These are phyloP conservation scores for Tenthredo notha DNA, from an alignment of 2,888 invertebrate species.

Conservation along the genomic window DNA sequence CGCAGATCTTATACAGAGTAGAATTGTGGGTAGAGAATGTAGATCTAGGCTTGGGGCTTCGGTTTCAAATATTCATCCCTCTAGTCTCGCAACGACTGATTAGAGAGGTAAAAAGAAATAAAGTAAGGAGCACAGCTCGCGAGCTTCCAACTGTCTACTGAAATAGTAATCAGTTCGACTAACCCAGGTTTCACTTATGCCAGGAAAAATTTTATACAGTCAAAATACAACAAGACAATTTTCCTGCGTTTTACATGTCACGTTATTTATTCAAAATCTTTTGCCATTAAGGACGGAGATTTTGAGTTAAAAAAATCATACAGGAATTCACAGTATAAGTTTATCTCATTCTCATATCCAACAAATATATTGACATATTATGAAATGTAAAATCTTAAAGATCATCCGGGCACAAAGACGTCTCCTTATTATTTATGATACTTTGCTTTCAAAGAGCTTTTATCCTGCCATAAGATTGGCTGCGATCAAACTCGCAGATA, in stretches of 20 bases:
- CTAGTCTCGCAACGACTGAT: slow-evolving; percentile 33
- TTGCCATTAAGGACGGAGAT: background rate
- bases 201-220: slow-evolving; percentile 3
- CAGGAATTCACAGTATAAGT: background rate
- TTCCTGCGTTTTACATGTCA: background rate
- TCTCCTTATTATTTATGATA: slow-evolving; percentile 24
- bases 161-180: slow-evolving; percentile 42
- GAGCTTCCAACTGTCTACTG: background rate
- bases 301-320: background rate
- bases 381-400: slow-evolving; percentile 14
- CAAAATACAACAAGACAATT: background rate
- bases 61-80: slow-evolving; percentile 39
- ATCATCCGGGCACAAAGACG: slow-evolving; percentile 35
- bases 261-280: background rate
- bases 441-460: slow-evolving; percentile 35
- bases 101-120: slow-evolving; percentile 35
- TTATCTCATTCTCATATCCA: background rate
- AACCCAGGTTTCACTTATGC: background rate
- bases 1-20: background rate
- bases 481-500: slow-evolving; percentile 29
- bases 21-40: background rate
- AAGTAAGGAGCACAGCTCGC: background rate
- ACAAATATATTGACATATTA: slow-evolving; percentile 5
- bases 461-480: slow-evolving; percentile 32
- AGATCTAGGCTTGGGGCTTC: background rate